Conservation (phyloP, 2,888 invertebrate genomes). For the Polydrusus tereticollis region DNA sequence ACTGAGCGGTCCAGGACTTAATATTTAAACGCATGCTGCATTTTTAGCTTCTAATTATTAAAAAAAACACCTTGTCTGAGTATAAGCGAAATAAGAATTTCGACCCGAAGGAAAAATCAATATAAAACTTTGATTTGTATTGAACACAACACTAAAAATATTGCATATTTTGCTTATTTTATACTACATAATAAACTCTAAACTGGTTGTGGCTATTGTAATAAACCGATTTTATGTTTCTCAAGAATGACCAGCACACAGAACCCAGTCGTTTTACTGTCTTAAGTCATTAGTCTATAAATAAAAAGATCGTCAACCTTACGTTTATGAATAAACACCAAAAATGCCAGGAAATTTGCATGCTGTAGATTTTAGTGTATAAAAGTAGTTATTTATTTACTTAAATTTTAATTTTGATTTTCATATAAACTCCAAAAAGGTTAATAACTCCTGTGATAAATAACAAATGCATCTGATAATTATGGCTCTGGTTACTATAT, state of each 20-base stretch:
- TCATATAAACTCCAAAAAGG: slow-evolving; percentile 13
- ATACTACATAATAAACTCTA: not conserved
- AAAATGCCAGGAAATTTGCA: slow-evolving; percentile 38
- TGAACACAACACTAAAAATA: too few species aligned
- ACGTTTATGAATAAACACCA: slow-evolving; percentile 28
- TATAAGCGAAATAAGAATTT: too few species aligned
- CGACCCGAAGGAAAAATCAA: too few species aligned
- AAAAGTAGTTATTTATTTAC: slow-evolving; percentile 32
- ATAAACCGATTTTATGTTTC: not conserved
- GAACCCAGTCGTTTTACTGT: not conserved
- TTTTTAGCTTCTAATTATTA: too few species aligned
- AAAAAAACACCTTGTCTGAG: too few species aligned
- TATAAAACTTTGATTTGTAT: too few species aligned
- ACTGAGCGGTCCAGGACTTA: too few species aligned
- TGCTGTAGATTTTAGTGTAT: slow-evolving; percentile 44
- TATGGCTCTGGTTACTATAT: too few species aligned
- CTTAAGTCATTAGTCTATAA: slow-evolving; percentile 18
- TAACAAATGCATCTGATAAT: too few species aligned
- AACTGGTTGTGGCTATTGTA: not conserved
- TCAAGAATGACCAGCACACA: slow-evolving; percentile 1
- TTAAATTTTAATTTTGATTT: slow-evolving; percentile 19
- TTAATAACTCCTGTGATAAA: not conserved
- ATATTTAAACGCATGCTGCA: too few species aligned
- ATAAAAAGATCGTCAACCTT: slow-evolving; percentile 28
- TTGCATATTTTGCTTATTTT: not conserved